Percentiles rank a stretch among this genome's conserved stretches.
These are phyloP conservation scores for Leucozona laternaria DNA, from an alignment of 2,888 invertebrate genomes.

Conservation along the genomic window DNA sequence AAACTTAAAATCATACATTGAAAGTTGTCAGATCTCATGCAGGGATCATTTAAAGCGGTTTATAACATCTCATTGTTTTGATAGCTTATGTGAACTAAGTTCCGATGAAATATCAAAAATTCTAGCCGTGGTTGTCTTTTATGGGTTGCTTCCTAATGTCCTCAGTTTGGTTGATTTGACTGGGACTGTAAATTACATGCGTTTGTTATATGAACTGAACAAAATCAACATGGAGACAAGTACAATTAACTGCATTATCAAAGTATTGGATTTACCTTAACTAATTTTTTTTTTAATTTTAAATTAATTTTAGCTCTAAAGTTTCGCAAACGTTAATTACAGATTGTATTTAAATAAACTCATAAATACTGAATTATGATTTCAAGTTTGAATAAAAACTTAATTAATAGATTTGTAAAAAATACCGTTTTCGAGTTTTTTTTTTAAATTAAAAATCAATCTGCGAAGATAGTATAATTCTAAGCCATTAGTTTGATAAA, in stretches of 20 bases:
- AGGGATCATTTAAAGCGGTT: slow-evolving; percentile 79
- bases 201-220: slow-evolving; percentile 80
- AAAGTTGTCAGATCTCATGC: slow-evolving; percentile 77
- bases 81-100: slow-evolving; percentile 44
- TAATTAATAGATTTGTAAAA: too few species aligned
- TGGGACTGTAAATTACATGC: slow-evolving; percentile 80
- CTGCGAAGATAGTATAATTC: too few species aligned
- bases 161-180: slow-evolving; percentile 80
- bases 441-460: too few species aligned
- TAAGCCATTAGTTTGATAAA: too few species aligned
- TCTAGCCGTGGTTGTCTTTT: slow-evolving; percentile 80
- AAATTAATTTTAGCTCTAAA: slow-evolving; percentile 11
- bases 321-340: not conserved
- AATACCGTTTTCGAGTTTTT: not conserved
- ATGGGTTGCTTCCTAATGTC: slow-evolving; percentile 81
- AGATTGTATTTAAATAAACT: not conserved
- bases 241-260: slow-evolving; percentile 80
- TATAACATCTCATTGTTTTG: slow-evolving; percentile 77
- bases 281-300: not conserved
- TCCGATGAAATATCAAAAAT: slow-evolving; percentile 78
- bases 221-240: slow-evolving; percentile 79
- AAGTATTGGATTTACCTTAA: slow-evolving; percentile 76
- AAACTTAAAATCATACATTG: slow-evolving; percentile 79
- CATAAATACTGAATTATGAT: slow-evolving; percentile 13
- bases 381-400: not conserved